These are phyloP conservation scores for Diabrotica virgifera DNA, from an alignment of 1,140 invertebrate genomes.

Conservation along the genomic window DNA sequence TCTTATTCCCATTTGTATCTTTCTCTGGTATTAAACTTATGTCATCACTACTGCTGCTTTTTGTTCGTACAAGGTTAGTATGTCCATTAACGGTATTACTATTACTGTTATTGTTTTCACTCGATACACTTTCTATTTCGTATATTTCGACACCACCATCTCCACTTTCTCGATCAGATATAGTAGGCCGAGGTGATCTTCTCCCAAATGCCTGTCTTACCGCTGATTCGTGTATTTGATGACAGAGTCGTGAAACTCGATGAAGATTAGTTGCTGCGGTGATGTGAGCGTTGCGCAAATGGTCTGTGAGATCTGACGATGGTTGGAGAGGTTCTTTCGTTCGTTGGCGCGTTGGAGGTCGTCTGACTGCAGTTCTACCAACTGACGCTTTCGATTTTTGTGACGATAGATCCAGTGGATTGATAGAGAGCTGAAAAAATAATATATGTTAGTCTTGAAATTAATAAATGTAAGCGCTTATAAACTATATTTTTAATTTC, in stretches of 20 bases:
- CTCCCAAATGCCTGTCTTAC: conserved; percentile 39
- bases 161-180: conserved; percentile 32
- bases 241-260: conserved; percentile 48
- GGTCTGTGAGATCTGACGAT: conserved; percentile 17
- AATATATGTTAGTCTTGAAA: conserved; percentile 13
- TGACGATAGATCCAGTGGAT: conserved; percentile 52
- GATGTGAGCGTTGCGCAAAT: conserved; percentile 29
- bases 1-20: conserved; percentile 35
- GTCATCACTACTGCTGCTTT: conserved; percentile 52
- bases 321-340: conserved; percentile 28
- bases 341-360: conserved; percentile 51
- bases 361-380: conserved; percentile 49
- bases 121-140: conserved; percentile 34
- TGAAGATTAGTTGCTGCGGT: conserved; percentile 41
- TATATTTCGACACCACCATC: conserved; percentile 40
- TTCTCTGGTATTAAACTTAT: conserved; percentile 37
- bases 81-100: conserved; percentile 30
- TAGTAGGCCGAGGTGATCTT: conserved; percentile 19
- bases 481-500: no score
- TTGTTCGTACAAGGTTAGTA: conserved; percentile 40
- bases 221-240: conserved; percentile 39
- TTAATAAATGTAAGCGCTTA: conserved; percentile 6
- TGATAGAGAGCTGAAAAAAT: conserved; percentile 51
- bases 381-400: conserved; percentile 53
- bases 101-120: conserved; percentile 23